These are phyloP conservation scores for Siniperca undulata DNA, from an alignment of 2,797 vertebrate genomes.

Conservation along the genomic window DNA sequence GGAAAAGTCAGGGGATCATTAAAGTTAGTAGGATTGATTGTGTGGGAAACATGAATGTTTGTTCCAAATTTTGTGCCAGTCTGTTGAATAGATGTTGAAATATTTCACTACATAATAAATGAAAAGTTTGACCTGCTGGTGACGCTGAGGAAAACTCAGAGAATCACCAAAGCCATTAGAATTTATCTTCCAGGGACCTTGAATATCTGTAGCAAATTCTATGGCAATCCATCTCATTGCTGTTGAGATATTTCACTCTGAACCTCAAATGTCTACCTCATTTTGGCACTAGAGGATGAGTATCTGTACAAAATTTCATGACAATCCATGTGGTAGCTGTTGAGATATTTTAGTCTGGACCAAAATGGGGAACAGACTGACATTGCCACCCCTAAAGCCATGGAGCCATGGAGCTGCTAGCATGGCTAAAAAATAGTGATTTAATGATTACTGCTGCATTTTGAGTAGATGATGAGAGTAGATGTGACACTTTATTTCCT, in stretches of 20 bases:
- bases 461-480: not conserved
- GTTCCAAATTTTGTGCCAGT: not conserved
- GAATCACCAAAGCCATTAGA: too few relatives aligned
- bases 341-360: not conserved
- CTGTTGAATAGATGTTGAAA: not conserved
- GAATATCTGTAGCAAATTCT: not conserved
- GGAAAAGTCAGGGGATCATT: not conserved
- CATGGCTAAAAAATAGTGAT: not conserved
- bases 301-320: not conserved
- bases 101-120: not conserved
- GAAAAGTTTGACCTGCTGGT: not conserved
- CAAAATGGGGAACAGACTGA: not conserved
- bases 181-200: not conserved
- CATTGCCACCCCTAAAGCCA: too few relatives aligned
- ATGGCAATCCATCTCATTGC: not conserved
- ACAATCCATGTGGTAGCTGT: not conserved
- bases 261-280: not conserved
- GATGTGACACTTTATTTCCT: slow-evolving; percentile 9
- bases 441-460: not conserved
- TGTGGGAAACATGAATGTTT: not conserved
- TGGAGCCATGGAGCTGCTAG: not conserved
- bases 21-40: not conserved
- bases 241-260: not conserved
- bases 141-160: not conserved
- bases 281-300: not conserved